Conservation (phyloP, 2,888 invertebrate species). For the Tridacna crocea region DNA sequence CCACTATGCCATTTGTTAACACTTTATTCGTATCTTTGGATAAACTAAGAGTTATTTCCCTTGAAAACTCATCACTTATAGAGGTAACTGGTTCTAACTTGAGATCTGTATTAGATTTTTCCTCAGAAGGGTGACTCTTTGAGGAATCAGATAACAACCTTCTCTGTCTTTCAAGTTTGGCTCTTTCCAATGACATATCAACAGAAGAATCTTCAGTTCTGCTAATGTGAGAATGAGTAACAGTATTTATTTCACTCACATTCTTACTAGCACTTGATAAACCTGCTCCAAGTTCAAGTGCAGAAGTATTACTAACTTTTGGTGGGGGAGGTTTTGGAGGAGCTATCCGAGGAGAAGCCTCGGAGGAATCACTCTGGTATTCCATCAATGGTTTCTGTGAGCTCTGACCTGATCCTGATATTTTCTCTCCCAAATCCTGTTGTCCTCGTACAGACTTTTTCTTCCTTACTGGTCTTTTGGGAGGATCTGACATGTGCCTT, state of each 20-base stretch:
- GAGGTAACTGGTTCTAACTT: constrained; percentile 26
- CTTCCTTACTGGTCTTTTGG: constrained; percentile 56
- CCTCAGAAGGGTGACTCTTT: background rate
- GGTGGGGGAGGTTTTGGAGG: background rate
- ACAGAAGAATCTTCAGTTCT: background rate
- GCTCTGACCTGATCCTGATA: background rate
- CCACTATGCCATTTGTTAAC: constrained; percentile 44
- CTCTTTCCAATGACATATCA: background rate
- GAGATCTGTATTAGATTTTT: background rate
- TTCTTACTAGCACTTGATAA: background rate
- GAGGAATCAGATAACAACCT: background rate
- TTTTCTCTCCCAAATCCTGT: background rate
- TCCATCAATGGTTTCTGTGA: constrained; percentile 52
- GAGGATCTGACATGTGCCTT: constrained; percentile 21
- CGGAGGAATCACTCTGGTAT: constrained; percentile 58
- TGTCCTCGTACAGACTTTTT: constrained; percentile 49
- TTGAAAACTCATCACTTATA: constrained; percentile 50
- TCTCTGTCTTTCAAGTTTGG: constrained; percentile 18
- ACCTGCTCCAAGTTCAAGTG: background rate
- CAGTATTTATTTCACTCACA: background rate
- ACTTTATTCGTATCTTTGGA: constrained; percentile 24
- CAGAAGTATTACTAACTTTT: constrained; percentile 5
- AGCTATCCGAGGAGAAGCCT: constrained; percentile 47
- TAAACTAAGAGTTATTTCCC: constrained; percentile 49
- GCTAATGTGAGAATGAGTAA: background rate